Conservation (phyloP, 2,113 vertebrate genomes). For the Copsychus sechellarum region DNA sequence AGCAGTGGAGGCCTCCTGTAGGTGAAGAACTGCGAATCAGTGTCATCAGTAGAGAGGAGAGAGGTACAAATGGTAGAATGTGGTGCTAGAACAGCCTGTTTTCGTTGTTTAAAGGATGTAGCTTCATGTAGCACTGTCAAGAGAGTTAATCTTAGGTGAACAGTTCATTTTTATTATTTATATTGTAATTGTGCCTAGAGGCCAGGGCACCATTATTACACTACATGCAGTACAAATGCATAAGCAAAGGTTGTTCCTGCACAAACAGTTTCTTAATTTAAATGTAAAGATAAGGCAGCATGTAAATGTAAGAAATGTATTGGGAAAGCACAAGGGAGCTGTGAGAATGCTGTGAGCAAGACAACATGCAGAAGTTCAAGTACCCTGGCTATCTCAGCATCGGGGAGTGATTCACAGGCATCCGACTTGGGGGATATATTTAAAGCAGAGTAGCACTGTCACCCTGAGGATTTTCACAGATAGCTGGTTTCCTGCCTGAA, state of each 20-base stretch:
- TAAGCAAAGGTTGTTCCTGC: conserved; percentile 28
- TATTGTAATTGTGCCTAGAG: conserved; percentile 32
- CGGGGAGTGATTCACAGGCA: background rate
- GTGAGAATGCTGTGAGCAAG: background rate
- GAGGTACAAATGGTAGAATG: background rate
- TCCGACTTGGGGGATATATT: background rate
- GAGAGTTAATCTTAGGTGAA: conserved; percentile 32
- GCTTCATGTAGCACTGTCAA: background rate
- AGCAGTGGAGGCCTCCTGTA: background rate
- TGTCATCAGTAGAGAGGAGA: background rate
- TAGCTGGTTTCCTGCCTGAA: background rate
- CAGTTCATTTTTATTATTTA: conserved; percentile 51
- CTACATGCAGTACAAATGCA: background rate
- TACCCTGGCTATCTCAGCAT: background rate
- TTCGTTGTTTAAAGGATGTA: background rate
- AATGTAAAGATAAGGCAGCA: conserved; percentile 26
- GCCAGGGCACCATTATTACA: background rate
- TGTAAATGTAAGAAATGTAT: background rate
- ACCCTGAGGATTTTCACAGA: background rate
- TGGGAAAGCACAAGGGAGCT: conserved; percentile 40
- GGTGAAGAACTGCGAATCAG: background rate
- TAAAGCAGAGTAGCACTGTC: background rate
- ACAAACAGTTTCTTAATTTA: conserved; percentile 46
- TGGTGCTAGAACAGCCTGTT: background rate
- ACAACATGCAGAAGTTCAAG: background rate